phyloP scores from a whole-genome alignment of 2,888 invertebrate genomes.

The Heliconius ismenius region DNA sequence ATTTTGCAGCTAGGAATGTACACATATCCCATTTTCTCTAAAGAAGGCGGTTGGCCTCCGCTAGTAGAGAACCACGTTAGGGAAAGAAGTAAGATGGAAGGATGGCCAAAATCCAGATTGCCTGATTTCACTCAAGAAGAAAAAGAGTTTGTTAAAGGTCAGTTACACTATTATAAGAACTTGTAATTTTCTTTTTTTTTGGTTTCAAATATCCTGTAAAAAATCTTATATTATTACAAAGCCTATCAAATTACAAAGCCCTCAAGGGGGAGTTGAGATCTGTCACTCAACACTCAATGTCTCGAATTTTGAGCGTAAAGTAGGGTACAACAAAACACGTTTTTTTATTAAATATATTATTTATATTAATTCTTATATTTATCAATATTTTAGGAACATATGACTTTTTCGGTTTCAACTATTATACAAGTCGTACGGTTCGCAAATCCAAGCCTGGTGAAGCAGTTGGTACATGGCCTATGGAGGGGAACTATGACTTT shows the following conservation, averaged over 20 bases:
- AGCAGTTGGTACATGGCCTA: constrained; percentile 45
- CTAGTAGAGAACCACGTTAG: not conserved
- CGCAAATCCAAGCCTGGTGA: not conserved
- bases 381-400: constrained; percentile 68
- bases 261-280: too few relatives aligned
- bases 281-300: too few relatives aligned
- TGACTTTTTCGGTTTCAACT: constrained; percentile 79
- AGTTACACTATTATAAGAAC: not conserved
- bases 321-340: too few relatives aligned
- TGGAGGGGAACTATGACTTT: constrained; percentile 49
- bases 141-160: constrained; percentile 41
- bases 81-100: not conserved
- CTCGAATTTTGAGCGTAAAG: too few relatives aligned
- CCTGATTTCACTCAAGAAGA: constrained; percentile 4
- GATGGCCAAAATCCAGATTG: not conserved
- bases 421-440: not conserved
- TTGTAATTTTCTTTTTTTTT: not conserved
- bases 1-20: constrained; percentile 15
- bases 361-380: not conserved
- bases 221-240: too few relatives aligned
- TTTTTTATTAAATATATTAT: too few relatives aligned
- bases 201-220: too few relatives aligned
- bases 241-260: too few relatives aligned
- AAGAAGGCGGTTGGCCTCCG: constrained; percentile 19
- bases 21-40: constrained; percentile 16